Percentiles rank a stretch among this genome's conserved stretches.
Evolutionary conservation across 2,888 invertebrate genomes (phyloP).

Genomic region (Epinotia bilunana): DNA sequence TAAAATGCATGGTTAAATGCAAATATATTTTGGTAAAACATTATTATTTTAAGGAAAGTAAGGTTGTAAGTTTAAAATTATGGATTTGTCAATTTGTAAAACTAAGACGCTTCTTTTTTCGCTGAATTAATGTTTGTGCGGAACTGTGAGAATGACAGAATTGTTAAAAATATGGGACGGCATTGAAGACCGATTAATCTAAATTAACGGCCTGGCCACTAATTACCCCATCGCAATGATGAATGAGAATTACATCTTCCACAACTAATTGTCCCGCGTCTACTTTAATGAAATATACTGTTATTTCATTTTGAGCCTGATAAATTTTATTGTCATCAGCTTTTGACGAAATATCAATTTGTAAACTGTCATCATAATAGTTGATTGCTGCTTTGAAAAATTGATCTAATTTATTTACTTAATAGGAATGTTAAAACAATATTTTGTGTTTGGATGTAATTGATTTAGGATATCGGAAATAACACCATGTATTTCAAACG

Average conservation of each 20-base stretch:
- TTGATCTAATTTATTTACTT: background rate
- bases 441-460: no score
- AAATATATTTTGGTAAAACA: background rate
- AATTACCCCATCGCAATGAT: constrained; percentile 50
- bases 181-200: constrained; percentile 48
- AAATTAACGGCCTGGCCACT: constrained; percentile 47
- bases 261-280: constrained; percentile 42
- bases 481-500: no score
- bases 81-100: background rate
- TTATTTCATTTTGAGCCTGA: constrained; percentile 39
- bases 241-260: constrained; percentile 44
- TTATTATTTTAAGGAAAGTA: background rate
- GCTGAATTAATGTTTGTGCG: background rate
- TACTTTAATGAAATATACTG: constrained; percentile 47
- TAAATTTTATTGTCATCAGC: constrained; percentile 31
- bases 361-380: constrained; percentile 23
- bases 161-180: constrained; percentile 5
- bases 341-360: constrained; percentile 29
- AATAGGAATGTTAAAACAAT: no score
- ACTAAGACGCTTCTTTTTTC: background rate
- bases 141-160: background rate
- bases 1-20: background rate
- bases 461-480: no score
- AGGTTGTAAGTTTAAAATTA: no score
- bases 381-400: background rate